phyloP scores from a whole-genome alignment of 2,113 vertebrate genomes.

The Nothobranchius furzeri region DNA sequence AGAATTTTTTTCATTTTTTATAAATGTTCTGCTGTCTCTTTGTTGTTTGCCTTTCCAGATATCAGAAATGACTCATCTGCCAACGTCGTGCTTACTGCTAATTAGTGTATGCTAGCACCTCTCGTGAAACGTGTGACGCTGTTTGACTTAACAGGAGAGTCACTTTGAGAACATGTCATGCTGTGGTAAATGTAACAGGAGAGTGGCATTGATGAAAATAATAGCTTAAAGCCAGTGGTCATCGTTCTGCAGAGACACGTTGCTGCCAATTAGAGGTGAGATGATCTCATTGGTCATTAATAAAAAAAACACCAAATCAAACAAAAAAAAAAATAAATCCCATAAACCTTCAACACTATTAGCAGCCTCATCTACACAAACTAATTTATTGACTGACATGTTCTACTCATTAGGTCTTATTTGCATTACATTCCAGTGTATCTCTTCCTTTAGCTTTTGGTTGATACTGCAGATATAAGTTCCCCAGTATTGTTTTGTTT shows the following conservation, averaged over 20 bases:
- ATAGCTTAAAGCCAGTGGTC: not conserved
- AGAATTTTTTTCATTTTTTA: not conserved
- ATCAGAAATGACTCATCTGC: not conserved
- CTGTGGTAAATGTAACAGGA: not conserved
- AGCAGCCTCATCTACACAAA: no score
- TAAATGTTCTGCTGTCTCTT: not conserved
- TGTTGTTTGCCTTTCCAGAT: not conserved
- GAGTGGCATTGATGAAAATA: not conserved
- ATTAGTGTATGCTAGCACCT: not conserved
- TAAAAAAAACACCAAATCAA: not conserved
- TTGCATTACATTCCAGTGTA: no score
- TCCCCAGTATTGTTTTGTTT: not conserved
- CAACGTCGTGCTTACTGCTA: not conserved
- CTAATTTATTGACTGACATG: no score
- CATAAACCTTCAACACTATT: no score
- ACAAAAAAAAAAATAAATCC: no score
- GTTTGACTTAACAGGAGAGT: not conserved
- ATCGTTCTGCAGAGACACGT: not conserved
- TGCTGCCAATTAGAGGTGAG: not conserved
- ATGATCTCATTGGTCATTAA: not conserved
- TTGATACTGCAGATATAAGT: not conserved
- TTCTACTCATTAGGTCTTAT: no score
- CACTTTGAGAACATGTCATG: not conserved
- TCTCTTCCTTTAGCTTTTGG: not conserved
- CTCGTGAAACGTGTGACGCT: not conserved